phyloP scores from a whole-genome alignment of 1,140 invertebrate species.

The Globodera ellingtonae region DNA sequence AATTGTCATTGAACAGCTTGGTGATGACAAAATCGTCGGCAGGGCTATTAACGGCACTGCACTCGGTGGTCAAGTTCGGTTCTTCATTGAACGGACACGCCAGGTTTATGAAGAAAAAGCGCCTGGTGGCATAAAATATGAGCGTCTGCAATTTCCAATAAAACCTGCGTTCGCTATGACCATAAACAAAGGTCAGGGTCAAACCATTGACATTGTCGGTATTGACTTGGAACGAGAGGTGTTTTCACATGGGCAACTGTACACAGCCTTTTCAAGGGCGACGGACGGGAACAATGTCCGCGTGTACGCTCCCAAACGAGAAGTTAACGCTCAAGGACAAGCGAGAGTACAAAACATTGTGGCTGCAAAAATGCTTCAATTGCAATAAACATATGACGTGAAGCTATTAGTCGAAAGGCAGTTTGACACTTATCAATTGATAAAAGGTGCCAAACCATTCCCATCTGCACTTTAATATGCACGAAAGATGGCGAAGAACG shows the following conservation, averaged over 20 bases:
- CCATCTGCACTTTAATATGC: background rate
- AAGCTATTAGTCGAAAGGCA: background rate
- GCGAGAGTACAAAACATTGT: background rate
- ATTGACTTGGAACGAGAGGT: constrained; percentile 11
- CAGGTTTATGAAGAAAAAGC: background rate
- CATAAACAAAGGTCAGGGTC: constrained; percentile 22
- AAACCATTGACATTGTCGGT: constrained; percentile 1
- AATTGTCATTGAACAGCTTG: constrained; percentile 13
- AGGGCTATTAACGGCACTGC: background rate
- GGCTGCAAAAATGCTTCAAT: background rate
- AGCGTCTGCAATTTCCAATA: constrained; percentile 16
- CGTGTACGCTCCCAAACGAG: background rate
- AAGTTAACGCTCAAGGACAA: background rate
- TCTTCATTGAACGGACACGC: background rate
- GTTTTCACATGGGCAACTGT: constrained; percentile 9
- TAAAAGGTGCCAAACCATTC: background rate
- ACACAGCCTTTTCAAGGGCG: background rate
- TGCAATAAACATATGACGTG: background rate
- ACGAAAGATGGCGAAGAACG: too few relatives aligned
- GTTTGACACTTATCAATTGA: too few relatives aligned
- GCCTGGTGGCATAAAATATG: background rate
- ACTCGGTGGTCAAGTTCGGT: background rate
- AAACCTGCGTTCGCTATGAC: constrained; percentile 23
- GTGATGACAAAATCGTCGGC: background rate
- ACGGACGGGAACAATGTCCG: background rate